These are phyloP conservation scores for Vombatus ursinus DNA, from an alignment of 2,113 vertebrate species.

Conservation along the genomic window DNA sequence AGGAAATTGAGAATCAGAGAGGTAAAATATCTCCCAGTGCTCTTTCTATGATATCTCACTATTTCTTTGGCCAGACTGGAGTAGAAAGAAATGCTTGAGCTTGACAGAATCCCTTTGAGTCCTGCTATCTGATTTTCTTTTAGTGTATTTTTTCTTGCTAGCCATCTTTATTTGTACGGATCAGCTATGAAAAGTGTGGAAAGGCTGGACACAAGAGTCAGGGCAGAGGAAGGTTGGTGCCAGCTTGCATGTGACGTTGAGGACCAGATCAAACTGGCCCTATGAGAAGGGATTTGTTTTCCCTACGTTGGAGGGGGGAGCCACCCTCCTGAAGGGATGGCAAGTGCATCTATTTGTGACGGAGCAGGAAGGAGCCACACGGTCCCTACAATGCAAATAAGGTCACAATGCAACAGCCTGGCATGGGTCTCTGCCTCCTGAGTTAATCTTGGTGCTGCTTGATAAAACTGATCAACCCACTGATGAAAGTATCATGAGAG, in stretches of 20 bases:
- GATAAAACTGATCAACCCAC: constrained; percentile 96
- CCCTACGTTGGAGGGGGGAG: neutral
- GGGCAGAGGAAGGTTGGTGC: neutral
- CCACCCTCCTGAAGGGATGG: neutral
- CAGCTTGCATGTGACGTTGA: neutral
- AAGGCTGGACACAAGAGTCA: neutral
- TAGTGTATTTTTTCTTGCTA: neutral
- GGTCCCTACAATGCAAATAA: neutral
- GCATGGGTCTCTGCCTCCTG: constrained; percentile 5
- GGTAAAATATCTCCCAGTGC: neutral
- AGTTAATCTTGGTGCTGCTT: constrained; percentile 90
- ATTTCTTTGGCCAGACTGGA: neutral
- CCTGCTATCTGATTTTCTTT: constrained; percentile 5
- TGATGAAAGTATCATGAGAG: constrained; percentile 95
- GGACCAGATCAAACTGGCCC: neutral
- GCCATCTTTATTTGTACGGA: constrained; percentile 70
- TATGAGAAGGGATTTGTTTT: neutral
- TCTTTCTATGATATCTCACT: neutral
- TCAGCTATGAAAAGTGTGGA: constrained; percentile 19
- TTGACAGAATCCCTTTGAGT: neutral
- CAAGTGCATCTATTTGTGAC: neutral
- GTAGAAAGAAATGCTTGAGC: neutral
- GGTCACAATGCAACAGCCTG: neutral
- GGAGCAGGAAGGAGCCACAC: constrained; percentile 12
- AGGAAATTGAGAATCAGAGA: neutral